Base-by-base conservation (phyloP, 2,888 invertebrate genomes). In the Ptychoptera albimana region DNA sequence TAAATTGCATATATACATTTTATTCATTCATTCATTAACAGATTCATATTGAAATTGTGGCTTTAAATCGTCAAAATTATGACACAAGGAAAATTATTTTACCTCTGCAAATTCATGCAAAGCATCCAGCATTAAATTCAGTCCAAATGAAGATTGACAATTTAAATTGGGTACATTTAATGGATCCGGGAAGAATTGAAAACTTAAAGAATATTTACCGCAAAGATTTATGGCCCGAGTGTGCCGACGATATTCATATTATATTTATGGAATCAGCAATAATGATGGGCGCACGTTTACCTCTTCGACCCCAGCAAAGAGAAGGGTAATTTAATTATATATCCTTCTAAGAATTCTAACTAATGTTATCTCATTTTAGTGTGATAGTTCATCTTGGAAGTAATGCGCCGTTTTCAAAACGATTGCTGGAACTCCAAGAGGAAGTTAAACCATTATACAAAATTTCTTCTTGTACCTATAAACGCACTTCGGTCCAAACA, bases 141-240 rank as follows among this genome's bases (percentile, higher is more conserved):
- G 79, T 89, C 6, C 82, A 87, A 58, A 67, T 92, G 56, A 91
- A 91, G 66, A 85, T 92, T 40, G 83, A 88, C 60, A 91, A 91
- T 63, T 66, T 89, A 16, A 88, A 91, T 57, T 84, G 89, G 44
- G 86, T 88, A 51, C 88, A 92, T 57, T 70, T 91, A 57, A 79
- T 91, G 58, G 81, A 86, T 61, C 73, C 74, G 12, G 74, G 64
- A 50, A 71, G 81, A 46, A 80, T 85, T 66, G 77, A 79, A 32
- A 74, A 76, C 31, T 65, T 92, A 5, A 75, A 84, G 50, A 80
- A 84, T 53, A 78, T 91, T 43, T 80, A 89, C 54, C 73, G 78
- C 34, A 74, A 77, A 30, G 75, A 79, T 47, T 67, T 91, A 11
- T 91, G 91, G 89, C 73, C 72, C 13, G 80, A 81, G 51, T 83